These are phyloP conservation scores for Perca schrenkii DNA, from an alignment of 2,113 vertebrate genomes.

Conservation along the genomic window DNA sequence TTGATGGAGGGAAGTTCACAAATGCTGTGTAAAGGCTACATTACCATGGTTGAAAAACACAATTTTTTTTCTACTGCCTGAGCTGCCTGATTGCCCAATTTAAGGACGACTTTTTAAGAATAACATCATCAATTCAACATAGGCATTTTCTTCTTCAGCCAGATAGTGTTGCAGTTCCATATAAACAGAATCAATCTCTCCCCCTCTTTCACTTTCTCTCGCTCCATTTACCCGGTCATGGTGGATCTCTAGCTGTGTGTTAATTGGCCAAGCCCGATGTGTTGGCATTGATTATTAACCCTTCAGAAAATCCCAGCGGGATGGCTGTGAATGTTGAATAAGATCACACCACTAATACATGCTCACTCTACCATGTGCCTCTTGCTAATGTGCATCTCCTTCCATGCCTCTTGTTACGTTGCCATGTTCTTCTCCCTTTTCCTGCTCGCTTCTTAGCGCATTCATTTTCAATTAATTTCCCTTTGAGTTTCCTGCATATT, in stretches of 20 bases:
- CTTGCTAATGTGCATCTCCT: slow-evolving; percentile 3
- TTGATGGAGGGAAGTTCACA: slow-evolving; percentile 4
- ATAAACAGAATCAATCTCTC: slow-evolving; percentile 56
- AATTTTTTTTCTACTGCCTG: neutral
- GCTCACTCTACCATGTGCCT: slow-evolving; percentile 6
- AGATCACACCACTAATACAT: slow-evolving; percentile 25
- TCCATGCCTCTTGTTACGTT: neutral
- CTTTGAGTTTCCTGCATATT: neutral
- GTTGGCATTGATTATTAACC: slow-evolving; percentile 63
- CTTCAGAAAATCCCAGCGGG: slow-evolving; percentile 55
- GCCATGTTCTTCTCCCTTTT: neutral
- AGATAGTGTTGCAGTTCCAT: slow-evolving; percentile 7
- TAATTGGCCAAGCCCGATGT: slow-evolving; percentile 48
- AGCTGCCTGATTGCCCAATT: slow-evolving; percentile 15
- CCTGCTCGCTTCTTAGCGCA: neutral
- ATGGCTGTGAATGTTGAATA: slow-evolving; percentile 43
- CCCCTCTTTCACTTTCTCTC: slow-evolving; percentile 17
- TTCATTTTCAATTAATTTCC: neutral
- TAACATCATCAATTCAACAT: slow-evolving; percentile 33
- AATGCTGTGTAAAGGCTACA: neutral
- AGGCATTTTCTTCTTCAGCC: slow-evolving; percentile 8
- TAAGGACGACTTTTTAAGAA: slow-evolving; percentile 20
- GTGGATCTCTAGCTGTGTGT: slow-evolving; percentile 54
- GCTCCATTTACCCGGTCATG: slow-evolving; percentile 52
- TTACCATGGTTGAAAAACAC: neutral